Evolutionary conservation across 2,113 vertebrate genomes (phyloP).

Genomic region (Psilopsiagon aurifrons): DNA sequence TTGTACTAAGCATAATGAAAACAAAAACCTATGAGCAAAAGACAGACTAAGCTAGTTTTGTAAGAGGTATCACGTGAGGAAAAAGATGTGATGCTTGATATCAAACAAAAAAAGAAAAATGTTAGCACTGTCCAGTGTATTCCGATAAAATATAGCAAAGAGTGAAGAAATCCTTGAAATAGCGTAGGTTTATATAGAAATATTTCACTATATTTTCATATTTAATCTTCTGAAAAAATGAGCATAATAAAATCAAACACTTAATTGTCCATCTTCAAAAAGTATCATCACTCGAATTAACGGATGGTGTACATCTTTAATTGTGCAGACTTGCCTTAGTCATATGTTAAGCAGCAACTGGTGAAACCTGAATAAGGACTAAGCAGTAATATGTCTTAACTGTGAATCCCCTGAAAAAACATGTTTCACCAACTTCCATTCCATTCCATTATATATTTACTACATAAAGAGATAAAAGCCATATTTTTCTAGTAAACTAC

Average conservation of each 20-base stretch:
- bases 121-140: neutral
- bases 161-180: neutral
- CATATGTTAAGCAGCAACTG: neutral
- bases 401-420: neutral
- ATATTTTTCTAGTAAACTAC: neutral
- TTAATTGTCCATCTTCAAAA: neutral
- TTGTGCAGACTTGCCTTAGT: neutral
- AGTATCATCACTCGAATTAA: neutral
- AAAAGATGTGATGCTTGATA: neutral
- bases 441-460: neutral
- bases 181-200: neutral
- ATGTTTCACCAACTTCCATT: neutral
- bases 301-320: neutral
- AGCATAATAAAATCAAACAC: neutral
- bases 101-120: neutral
- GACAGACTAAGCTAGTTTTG: neutral
- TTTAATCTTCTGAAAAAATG: neutral
- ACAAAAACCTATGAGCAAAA: accelerated
- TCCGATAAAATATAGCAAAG: neutral
- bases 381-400: neutral
- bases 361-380: neutral
- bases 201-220: neutral
- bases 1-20: neutral
- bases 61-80: neutral
- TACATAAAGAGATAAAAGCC: neutral